phyloP scores from a whole-genome alignment of 2,797 vertebrate species.

The Enteromius viviparus region DNA sequence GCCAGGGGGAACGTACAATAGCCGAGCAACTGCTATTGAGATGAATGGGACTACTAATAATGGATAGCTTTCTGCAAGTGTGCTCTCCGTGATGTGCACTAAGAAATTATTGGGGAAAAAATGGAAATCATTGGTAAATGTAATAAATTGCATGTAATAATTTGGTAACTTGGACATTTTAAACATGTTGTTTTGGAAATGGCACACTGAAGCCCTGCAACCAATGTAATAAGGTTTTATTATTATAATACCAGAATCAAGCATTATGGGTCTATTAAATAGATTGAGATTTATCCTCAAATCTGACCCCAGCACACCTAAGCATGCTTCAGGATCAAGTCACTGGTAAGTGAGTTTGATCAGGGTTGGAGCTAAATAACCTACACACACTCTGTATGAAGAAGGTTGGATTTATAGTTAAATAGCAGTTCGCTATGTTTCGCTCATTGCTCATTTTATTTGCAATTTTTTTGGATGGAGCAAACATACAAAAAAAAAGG shows the following conservation, averaged over 20 bases:
- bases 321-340: too few species aligned
- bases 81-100: background rate
- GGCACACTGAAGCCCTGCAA: background rate
- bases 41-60: background rate
- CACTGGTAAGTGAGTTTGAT: too few species aligned
- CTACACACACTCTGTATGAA: too few species aligned
- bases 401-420: background rate
- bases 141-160: background rate
- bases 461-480: background rate
- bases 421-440: background rate
- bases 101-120: background rate
- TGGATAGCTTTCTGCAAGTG: background rate
- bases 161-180: background rate
- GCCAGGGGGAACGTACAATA: background rate
- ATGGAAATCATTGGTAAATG: background rate
- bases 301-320: too few species aligned
- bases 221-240: background rate
- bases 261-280: background rate
- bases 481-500: background rate
- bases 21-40: background rate
- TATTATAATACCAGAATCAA: too few species aligned
- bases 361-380: too few species aligned
- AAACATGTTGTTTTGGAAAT: background rate
- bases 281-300: background rate
- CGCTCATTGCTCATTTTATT: background rate